Conservation (phyloP, 1,140 invertebrate genomes). For the Hirudo medicinalis region DNA sequence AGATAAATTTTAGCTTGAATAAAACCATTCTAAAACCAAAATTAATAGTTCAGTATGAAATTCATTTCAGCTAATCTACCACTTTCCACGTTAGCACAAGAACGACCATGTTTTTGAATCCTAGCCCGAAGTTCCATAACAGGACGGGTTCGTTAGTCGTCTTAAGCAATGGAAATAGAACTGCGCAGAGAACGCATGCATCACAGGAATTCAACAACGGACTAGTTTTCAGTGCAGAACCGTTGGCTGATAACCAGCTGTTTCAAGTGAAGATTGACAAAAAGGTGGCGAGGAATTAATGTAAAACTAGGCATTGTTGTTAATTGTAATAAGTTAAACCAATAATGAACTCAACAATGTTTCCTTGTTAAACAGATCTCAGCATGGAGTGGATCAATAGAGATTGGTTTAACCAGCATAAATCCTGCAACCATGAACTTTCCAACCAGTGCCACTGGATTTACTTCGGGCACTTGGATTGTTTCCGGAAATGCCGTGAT, state of each 20-base stretch:
- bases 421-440: constrained; percentile 66
- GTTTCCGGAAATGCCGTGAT: constrained; percentile 72
- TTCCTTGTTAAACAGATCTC: constrained; percentile 31
- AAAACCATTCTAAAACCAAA: no score
- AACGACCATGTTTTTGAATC: constrained; percentile 8
- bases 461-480: constrained; percentile 72
- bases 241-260: constrained; percentile 63
- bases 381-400: constrained; percentile 74
- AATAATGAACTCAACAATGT: background rate
- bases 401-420: constrained; percentile 74
- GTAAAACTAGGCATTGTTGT: background rate
- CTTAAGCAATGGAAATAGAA: constrained; percentile 64
- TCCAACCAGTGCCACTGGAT: constrained; percentile 66
- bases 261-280: constrained; percentile 78
- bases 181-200: constrained; percentile 56
- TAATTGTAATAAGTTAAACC: background rate
- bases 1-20: no score
- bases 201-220: constrained; percentile 61
- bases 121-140: constrained; percentile 51
- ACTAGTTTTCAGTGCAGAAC: constrained; percentile 66
- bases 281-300: constrained; percentile 50
- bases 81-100: background rate
- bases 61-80: background rate
- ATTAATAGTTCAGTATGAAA: no score
- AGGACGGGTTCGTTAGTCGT: constrained; percentile 64